A percentile compares a stretch with the other conserved stretches of the same genome.
phyloP scores from a whole-genome alignment of 2,888 invertebrate species.

The Erebia epiphron region DNA sequence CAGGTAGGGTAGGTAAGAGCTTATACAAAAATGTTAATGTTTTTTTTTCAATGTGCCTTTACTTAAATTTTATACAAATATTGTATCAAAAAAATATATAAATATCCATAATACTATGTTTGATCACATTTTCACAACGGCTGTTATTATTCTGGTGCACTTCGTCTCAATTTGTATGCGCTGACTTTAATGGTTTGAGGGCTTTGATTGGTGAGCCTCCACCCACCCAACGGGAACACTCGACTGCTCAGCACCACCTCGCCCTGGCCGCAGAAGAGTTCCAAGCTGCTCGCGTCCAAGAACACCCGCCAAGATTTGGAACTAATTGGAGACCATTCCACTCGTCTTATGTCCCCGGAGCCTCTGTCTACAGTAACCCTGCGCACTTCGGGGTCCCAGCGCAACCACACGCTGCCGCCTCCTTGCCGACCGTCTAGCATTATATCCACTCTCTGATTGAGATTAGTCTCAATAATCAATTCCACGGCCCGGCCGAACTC shows the following conservation, averaged over 20 bases:
- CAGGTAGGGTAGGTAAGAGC: no score
- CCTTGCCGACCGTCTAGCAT: conserved; percentile 59
- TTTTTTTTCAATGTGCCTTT: neutral
- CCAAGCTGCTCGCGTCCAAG: conserved; percentile 71
- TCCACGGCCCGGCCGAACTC: conserved; percentile 64
- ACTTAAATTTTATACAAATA: neutral
- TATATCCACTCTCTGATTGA: conserved; percentile 55
- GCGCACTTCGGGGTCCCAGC: conserved; percentile 57
- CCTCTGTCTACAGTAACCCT: conserved; percentile 64
- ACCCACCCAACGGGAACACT: conserved; percentile 64
- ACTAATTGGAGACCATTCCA: conserved; percentile 63
- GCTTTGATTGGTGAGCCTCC: conserved; percentile 64
- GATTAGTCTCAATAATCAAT: conserved; percentile 56
- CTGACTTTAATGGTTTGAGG: conserved; percentile 55
- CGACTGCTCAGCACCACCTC: conserved; percentile 75
- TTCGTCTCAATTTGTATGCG: conserved; percentile 59
- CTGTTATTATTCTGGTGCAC: conserved; percentile 52
- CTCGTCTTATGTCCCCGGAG: conserved; percentile 64
- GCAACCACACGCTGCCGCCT: conserved; percentile 54
- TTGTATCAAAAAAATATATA: neutral
- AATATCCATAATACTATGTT: neutral
- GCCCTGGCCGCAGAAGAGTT: conserved; percentile 74
- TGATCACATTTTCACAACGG: neutral
- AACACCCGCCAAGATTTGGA: conserved; percentile 63
- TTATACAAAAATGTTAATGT: no score